Evolutionary conservation across 2,797 vertebrate genomes (phyloP).

Genomic region (Muraenolepis orangiensis): DNA sequence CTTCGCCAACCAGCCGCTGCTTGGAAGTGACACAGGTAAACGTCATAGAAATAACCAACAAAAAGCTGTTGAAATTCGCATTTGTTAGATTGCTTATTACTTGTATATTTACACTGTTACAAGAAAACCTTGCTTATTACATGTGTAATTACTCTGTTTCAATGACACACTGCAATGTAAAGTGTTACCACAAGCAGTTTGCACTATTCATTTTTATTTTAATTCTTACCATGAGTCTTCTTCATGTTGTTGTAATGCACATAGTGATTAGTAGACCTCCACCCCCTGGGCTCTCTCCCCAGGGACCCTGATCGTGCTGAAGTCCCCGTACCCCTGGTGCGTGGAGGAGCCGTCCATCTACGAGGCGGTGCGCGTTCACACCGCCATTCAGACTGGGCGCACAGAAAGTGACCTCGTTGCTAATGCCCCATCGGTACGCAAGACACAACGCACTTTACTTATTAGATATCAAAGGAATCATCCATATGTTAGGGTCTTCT

Average conservation of each 20-base stretch:
- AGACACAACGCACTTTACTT: neutral
- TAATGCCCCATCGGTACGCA: conserved; percentile 83
- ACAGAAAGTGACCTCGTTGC: conserved; percentile 84
- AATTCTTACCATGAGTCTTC: neutral
- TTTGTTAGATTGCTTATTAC: neutral
- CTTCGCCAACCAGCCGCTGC: conserved; percentile 92
- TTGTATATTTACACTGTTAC: neutral
- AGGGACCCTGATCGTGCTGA: conserved; percentile 90
- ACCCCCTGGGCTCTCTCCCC: conserved; percentile 11
- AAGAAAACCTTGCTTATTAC: too few species aligned
- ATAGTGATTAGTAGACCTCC: neutral
- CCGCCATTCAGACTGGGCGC: conserved; percentile 87
- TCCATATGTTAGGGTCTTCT: too few species aligned
- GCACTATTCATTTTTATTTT: neutral
- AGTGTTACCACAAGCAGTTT: neutral
- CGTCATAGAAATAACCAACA: neutral
- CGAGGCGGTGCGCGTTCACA: conserved; percentile 93
- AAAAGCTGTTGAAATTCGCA: too few species aligned
- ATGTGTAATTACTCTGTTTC: too few species aligned
- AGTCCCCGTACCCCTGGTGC: conserved; percentile 83
- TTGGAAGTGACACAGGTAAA: conserved; percentile 92
- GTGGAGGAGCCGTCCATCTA: conserved; percentile 97
- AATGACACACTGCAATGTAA: neutral
- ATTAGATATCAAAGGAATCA: neutral
- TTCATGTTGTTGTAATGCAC: neutral